Evolutionary conservation across 2,113 vertebrate species (phyloP).

Genomic region (Amazona vittata): DNA sequence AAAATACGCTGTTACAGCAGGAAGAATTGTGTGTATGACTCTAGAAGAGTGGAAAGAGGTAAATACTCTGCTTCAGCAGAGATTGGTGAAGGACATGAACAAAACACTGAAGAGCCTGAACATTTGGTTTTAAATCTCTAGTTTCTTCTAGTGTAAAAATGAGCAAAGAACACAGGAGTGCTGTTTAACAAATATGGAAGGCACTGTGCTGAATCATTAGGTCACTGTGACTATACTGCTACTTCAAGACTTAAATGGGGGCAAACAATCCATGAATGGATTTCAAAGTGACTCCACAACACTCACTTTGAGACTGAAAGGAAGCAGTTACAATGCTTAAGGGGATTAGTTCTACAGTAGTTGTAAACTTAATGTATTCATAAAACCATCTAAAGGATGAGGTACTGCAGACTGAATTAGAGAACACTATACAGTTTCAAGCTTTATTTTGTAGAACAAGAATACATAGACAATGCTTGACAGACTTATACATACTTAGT

Average conservation of each 20-base stretch:
- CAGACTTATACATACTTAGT: background rate
- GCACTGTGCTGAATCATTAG: background rate
- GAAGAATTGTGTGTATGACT: background rate
- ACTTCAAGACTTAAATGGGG: background rate
- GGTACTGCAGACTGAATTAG: background rate
- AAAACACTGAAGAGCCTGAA: background rate
- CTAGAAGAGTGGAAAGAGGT: background rate
- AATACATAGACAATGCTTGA: background rate
- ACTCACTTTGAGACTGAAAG: background rate
- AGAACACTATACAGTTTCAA: background rate
- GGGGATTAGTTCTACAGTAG: background rate
- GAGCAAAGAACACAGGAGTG: background rate
- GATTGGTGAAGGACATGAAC: background rate
- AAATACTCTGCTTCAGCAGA: background rate
- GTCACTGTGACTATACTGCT: background rate
- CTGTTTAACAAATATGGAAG: background rate
- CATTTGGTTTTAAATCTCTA: background rate
- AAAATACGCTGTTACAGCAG: fast-evolving
- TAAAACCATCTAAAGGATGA: fast-evolving
- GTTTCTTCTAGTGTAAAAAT: background rate
- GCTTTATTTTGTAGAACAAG: conserved; percentile 58
- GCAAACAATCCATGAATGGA: background rate
- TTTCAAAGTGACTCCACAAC: background rate
- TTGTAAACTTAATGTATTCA: background rate
- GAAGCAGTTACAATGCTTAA: background rate